phyloP scores from a whole-genome alignment of 2,888 invertebrate species.

The Torymus aiolomorphi region DNA sequence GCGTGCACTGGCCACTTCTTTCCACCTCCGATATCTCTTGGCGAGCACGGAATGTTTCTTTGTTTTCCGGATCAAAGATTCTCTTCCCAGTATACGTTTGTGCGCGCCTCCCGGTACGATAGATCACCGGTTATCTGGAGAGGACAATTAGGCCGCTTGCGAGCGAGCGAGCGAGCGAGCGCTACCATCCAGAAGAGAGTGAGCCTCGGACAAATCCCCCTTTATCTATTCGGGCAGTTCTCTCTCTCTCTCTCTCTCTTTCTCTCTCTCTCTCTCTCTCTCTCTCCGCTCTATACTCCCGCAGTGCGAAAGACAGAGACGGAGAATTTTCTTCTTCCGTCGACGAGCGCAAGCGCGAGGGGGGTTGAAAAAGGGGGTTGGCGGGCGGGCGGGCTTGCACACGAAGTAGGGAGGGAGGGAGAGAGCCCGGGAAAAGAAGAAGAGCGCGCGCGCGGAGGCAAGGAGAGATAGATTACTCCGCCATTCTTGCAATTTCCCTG shows the following conservation, averaged over 20 bases:
- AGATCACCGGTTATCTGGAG: slow-evolving; percentile 70
- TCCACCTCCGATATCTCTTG: slow-evolving; percentile 12
- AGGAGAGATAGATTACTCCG: slow-evolving; percentile 89
- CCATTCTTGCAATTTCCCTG: slow-evolving; percentile 96
- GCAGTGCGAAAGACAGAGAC: slow-evolving; percentile 59
- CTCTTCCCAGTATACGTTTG: not conserved
- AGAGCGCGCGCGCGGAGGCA: slow-evolving; percentile 72
- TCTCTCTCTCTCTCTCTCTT: no score
- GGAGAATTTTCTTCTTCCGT: slow-evolving; percentile 65
- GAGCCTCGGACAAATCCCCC: slow-evolving; percentile 56
- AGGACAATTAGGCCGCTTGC: slow-evolving; percentile 72
- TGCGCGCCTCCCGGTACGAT: slow-evolving; percentile 42
- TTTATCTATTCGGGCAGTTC: slow-evolving; percentile 51
- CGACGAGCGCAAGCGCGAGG: slow-evolving; percentile 17
- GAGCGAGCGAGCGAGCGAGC: slow-evolving; percentile 53
- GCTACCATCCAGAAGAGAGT: slow-evolving; percentile 18
- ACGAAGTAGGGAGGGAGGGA: slow-evolving; percentile 62
- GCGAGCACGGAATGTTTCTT: slow-evolving; percentile 50
- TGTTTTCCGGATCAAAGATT: slow-evolving; percentile 57
- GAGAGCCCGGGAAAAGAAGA: slow-evolving; percentile 68
- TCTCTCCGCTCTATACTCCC: not conserved
- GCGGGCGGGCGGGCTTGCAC: slow-evolving; percentile 36
- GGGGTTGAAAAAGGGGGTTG: slow-evolving; percentile 58
- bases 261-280: not conserved
- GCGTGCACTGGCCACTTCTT: not conserved